Base-by-base conservation (phyloP, 2,888 invertebrate species). In the Dioctria rufipes region DNA sequence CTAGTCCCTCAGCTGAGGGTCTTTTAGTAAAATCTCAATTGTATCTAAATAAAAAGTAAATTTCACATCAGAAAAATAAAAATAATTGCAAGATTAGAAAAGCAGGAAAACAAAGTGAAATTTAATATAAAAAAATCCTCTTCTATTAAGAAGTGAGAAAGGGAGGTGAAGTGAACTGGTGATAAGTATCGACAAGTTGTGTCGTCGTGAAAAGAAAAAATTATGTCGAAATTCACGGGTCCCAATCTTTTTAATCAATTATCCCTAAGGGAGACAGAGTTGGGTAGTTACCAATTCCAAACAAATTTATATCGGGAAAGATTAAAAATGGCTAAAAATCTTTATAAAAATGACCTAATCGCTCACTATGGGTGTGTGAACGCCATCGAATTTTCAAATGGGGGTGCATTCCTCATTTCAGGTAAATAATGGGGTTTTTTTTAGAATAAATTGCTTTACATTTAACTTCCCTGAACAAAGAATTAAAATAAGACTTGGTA, bases 341-440 rank as follows among this genome's bases (percentile, higher is more conserved):
- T 97, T 61, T 96, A 93, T 89, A 92, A 94, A 85, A 94, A 94
- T 86, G 95, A 98, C 90, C 91, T 98, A 80, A 91, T 93, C 84
- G 95, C 95, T 84, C 98, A 98, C 91, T 98, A 93, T 91, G 98
- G 98, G 86, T 98, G 98, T 92, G 96, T 98, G 81, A 98, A 98
- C 91, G 97, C 98, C 83, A 95, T 98, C 85, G 98, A 98, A 90
- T 98, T 98, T 91, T 97, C 96, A 77, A 92, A 92, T 84, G 94
- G 96, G 90, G 97, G 97, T 85, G 94, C 95, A 89, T 92, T 93
- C 85, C 92, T 98, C 83, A 93, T 95, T 85, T 98, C 98, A 88
- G 97, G 97, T 97, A 91, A 91, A 88, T 86, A 39, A 25, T 25
- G 0, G 0, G 25, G 0, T 25, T 25, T 25, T 25, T 25, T 25